Conservation (phyloP, 2,797 vertebrate species). For the Gastrophryne carolinensis region DNA sequence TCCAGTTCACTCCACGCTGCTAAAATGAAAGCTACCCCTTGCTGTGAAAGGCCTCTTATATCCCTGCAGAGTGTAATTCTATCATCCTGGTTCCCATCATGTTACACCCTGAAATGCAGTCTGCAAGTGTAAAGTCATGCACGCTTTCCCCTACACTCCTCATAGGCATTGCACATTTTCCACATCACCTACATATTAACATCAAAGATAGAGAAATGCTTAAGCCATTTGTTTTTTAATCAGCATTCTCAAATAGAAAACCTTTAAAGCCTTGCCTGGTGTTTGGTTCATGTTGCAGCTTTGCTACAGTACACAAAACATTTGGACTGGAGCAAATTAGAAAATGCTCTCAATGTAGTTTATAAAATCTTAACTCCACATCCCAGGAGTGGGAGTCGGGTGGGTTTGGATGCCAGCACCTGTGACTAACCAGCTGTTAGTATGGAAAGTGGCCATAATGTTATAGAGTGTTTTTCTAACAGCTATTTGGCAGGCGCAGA, state of each 20-base stretch:
- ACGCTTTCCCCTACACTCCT: slow-evolving; percentile 1
- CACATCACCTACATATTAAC: slow-evolving; percentile 21
- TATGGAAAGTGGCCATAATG: slow-evolving; percentile 47
- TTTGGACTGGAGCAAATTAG: slow-evolving; percentile 63
- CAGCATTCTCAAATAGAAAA: slow-evolving; percentile 56
- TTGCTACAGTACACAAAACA: slow-evolving; percentile 56
- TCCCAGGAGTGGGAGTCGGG: slow-evolving; percentile 46
- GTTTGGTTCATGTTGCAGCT: slow-evolving; percentile 52
- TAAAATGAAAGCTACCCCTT: slow-evolving; percentile 22
- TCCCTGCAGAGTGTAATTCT: slow-evolving; percentile 22
- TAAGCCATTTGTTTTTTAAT: slow-evolving; percentile 48
- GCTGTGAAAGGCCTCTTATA: slow-evolving; percentile 38
- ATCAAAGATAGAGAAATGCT: slow-evolving; percentile 15
- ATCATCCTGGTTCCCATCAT: slow-evolving; percentile 45
- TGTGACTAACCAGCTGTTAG: slow-evolving; percentile 62
- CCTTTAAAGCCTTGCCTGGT: slow-evolving; percentile 52
- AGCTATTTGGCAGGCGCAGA: slow-evolving; percentile 46
- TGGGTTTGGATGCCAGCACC: slow-evolving; percentile 57
- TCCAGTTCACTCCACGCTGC: slow-evolving; percentile 3
- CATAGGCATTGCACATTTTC: slow-evolving; percentile 23
- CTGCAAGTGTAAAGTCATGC: slow-evolving; percentile 41
- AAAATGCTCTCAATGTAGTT: slow-evolving; percentile 55
- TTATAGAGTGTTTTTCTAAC: slow-evolving; percentile 51
- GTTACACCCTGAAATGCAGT: slow-evolving; percentile 44
- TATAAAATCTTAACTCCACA: slow-evolving; percentile 48